A percentile compares a stretch with the other conserved stretches of the same genome.
phyloP scores from a whole-genome alignment of 2,888 invertebrate genomes.

The Fragum fragum region DNA sequence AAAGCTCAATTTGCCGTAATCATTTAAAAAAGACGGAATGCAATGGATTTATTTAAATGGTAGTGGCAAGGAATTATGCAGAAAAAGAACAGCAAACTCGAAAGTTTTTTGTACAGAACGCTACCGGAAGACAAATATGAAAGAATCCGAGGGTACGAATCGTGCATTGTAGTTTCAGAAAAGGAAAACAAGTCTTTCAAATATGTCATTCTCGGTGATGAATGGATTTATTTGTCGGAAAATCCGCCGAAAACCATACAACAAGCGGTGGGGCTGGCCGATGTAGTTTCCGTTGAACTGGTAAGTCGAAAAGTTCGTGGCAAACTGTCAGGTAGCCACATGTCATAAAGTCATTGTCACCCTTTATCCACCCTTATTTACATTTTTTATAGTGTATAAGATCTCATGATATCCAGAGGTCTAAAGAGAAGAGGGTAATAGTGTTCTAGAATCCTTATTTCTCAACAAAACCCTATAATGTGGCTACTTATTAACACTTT shows the following conservation, averaged over 20 bases:
- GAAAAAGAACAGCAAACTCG: slow-evolving; percentile 85
- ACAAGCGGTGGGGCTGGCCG: slow-evolving; percentile 80
- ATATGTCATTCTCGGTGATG: slow-evolving; percentile 84
- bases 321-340: not conserved
- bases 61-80: slow-evolving; percentile 60
- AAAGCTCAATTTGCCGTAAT: not conserved
- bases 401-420: too few relatives aligned
- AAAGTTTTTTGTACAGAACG: slow-evolving; percentile 84
- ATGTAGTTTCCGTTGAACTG: slow-evolving; percentile 83
- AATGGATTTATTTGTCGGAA: slow-evolving; percentile 85
- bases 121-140: slow-evolving; percentile 84
- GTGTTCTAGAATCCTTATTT: too few relatives aligned
- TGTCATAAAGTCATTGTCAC: not conserved
- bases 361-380: not conserved
- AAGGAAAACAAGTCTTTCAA: slow-evolving; percentile 85
- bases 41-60: not conserved
- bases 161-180: slow-evolving; percentile 85
- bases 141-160: slow-evolving; percentile 83
- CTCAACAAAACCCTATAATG: too few relatives aligned
- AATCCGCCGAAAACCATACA: slow-evolving; percentile 85
- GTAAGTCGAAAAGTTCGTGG: slow-evolving; percentile 73
- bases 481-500: too few relatives aligned
- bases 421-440: too few relatives aligned
- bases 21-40: not conserved
- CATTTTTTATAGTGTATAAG: too few relatives aligned